Base-by-base conservation (phyloP, 1,140 invertebrate genomes). In the Aethina tumida region DNA sequence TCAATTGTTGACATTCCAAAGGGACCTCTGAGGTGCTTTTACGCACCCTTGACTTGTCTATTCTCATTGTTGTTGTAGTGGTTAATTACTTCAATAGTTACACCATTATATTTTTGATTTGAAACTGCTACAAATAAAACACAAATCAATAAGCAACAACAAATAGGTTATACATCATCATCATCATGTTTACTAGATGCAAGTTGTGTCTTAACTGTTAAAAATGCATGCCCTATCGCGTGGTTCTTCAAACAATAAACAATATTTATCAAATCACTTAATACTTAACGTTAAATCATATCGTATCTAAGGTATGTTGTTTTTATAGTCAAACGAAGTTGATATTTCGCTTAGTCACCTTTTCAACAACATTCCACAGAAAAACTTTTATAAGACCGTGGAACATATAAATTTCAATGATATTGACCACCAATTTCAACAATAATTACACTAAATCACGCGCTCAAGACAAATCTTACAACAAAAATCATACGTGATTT, bases 1-100 rank as follows among this genome's bases (percentile, higher is more conserved):
- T 91, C 5, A 91, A 63, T 44, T 72, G 70, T 56, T 81, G 78
- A 62, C 86, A 91, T 67, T 91, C 87, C 34, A 74, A 66, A 55
- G 87, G 87, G 74, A 88, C 79, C 71, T 92, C 87, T 28, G 85
- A 87, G 52, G 80, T 83, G 70, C 83, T 81, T 63, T 89, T 90
- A 65, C 88, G 88, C 47, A 90, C 69, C 66, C 87, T 84, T 47
- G 71, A 76, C 56, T 81, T 72, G 56, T 91, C 87, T 53, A 91
- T 86, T 73, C 89, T 90, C 87, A 91, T 91, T 59, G 35, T 57
- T 39, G 8, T 26, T 10, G 18, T 5, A 28, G 17, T 19, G 16
- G 17, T 19, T 45, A 30, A 19, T 43, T 24, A 13, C 21, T 3
- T 22, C n/a, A n/a, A n/a, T n/a, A n/a, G n/a, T n/a, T 45, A 38